Evolutionary conservation across 1,140 invertebrate species (phyloP).

Genomic region (Meloidogyne floridensis): DNA sequence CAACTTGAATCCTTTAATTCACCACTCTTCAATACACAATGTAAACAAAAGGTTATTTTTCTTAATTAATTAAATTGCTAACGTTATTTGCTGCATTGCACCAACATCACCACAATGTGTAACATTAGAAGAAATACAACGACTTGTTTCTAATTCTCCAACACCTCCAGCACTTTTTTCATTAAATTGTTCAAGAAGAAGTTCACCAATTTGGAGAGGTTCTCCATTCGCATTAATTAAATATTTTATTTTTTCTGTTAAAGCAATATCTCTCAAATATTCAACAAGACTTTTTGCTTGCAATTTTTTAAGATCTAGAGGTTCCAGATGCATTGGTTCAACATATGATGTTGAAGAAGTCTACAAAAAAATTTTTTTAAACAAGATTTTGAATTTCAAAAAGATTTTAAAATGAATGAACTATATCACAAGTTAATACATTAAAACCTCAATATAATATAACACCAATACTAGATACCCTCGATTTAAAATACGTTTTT

Average conservation of each 20-base stretch:
- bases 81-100: slow-evolving; percentile 62
- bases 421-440: too few relatives aligned
- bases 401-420: background rate
- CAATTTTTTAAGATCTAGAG: slow-evolving; percentile 60
- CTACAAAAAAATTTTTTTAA: background rate
- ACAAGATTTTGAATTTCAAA: background rate
- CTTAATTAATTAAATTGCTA: background rate
- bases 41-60: too few relatives aligned
- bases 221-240: slow-evolving; percentile 57
- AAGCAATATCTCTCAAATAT: slow-evolving; percentile 51
- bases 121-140: slow-evolving; percentile 64
- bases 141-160: slow-evolving; percentile 51
- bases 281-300: slow-evolving; percentile 51
- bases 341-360: slow-evolving; percentile 18
- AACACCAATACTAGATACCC: too few relatives aligned
- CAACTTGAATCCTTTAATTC: too few relatives aligned
- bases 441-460: too few relatives aligned
- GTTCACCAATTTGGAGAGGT: slow-evolving; percentile 52
- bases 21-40: too few relatives aligned
- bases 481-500: too few relatives aligned
- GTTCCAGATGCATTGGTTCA: slow-evolving; percentile 62
- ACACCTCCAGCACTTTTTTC: slow-evolving; percentile 26
- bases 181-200: slow-evolving; percentile 53
- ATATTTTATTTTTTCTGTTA: slow-evolving; percentile 63
- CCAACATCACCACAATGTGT: slow-evolving; percentile 65